These are phyloP conservation scores for Erpornis zantholeuca DNA, from an alignment of 2,113 vertebrate species.

Conservation along the genomic window DNA sequence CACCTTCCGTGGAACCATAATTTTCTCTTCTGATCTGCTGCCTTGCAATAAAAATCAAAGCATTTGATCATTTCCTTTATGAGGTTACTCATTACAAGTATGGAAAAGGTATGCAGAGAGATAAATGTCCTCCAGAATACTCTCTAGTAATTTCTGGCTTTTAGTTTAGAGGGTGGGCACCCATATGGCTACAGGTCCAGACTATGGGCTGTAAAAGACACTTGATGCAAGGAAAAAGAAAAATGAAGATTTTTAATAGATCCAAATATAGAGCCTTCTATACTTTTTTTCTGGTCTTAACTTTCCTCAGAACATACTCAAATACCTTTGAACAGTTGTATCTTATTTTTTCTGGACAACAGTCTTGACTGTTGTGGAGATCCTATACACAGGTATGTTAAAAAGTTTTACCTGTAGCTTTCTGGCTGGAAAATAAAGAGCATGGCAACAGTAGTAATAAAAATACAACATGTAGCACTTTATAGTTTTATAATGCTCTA, in stretches of 20 bases:
- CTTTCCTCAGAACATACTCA: not conserved
- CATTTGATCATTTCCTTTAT: not conserved
- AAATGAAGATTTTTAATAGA: not conserved
- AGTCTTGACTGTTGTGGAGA: not conserved
- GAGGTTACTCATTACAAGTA: not conserved
- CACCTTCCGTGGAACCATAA: not conserved
- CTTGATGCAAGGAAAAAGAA: not conserved
- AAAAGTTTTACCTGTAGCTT: not conserved
- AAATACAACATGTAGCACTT: not conserved
- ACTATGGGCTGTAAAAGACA: rapidly evolving
- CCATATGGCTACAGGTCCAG: not conserved
- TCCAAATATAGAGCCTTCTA: not conserved
- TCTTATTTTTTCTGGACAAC: not conserved
- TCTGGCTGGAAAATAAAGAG: not conserved
- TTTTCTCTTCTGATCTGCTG: not conserved
- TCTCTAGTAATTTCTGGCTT: not conserved
- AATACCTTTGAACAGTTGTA: not conserved
- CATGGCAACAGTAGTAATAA: not conserved
- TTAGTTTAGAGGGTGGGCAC: not conserved
- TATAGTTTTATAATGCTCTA: not conserved
- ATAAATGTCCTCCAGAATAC: not conserved
- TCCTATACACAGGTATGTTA: not conserved
- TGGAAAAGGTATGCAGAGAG: not conserved
- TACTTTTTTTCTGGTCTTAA: not conserved
- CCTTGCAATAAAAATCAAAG: not conserved